Evolutionary conservation across 1,140 invertebrate species (phyloP).

Genomic region (Plodia interpunctella): DNA sequence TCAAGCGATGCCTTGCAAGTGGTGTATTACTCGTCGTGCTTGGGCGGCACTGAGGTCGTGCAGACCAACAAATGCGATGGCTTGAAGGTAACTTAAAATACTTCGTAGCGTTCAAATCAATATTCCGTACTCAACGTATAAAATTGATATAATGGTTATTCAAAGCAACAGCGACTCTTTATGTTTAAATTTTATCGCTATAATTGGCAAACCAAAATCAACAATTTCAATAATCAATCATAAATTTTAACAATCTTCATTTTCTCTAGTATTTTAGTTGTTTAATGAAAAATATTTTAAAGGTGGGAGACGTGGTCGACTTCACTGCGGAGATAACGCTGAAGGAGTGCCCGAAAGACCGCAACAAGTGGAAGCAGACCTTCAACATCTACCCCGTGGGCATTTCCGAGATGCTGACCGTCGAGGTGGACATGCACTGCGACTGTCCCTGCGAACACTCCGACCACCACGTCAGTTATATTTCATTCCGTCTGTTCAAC

Average conservation of each 20-base stretch:
- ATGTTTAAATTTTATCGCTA: too few species aligned
- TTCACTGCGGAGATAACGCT: slow-evolving; percentile 86
- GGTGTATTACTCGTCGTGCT: slow-evolving; percentile 92
- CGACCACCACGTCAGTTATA: slow-evolving; percentile 75
- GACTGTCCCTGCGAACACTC: slow-evolving; percentile 91
- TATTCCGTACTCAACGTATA: too few species aligned
- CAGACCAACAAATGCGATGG: slow-evolving; percentile 92
- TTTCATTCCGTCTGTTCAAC: too few species aligned
- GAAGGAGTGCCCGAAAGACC: slow-evolving; percentile 85
- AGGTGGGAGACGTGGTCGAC: slow-evolving; percentile 88
- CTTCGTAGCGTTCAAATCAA: not conserved
- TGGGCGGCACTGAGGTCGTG: slow-evolving; percentile 78
- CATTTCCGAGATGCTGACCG: slow-evolving; percentile 89
- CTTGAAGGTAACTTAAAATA: slow-evolving; percentile 57
- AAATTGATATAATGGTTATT: too few species aligned
- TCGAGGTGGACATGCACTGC: slow-evolving; percentile 93
- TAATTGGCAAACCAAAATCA: too few species aligned
- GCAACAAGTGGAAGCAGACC: slow-evolving; percentile 86
- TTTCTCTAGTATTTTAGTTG: too few species aligned
- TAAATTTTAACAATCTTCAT: too few species aligned
- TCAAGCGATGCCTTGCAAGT: slow-evolving; percentile 90
- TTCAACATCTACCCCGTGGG: slow-evolving; percentile 96
- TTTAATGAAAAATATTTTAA: not conserved
- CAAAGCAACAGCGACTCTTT: too few species aligned
- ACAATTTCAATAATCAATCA: too few species aligned